Evolutionary conservation across 2,113 vertebrate species (phyloP).

Genomic region (Entomyzon cyanotis): DNA sequence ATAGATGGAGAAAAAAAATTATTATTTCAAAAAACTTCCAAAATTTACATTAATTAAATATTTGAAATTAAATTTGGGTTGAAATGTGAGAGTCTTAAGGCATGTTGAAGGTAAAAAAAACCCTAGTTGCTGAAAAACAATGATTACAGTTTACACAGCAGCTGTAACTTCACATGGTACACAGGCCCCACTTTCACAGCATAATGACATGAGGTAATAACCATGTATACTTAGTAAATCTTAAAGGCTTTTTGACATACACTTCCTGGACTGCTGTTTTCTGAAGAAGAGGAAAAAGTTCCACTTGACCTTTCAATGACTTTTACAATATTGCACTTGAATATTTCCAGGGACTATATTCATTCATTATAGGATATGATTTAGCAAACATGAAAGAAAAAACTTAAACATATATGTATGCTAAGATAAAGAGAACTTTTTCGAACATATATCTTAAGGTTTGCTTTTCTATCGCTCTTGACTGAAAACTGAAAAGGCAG

Average conservation of each 20-base stretch:
- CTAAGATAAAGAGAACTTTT: background rate
- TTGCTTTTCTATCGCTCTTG: background rate
- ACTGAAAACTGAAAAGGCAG: background rate
- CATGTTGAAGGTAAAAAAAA: background rate
- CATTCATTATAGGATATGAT: background rate
- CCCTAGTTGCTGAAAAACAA: background rate
- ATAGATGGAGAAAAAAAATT: accelerated
- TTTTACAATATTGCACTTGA: background rate
- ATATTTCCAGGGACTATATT: background rate
- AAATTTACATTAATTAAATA: background rate
- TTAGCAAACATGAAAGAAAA: background rate
- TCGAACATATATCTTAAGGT: background rate
- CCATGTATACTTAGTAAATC: background rate
- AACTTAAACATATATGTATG: background rate
- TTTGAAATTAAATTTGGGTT: background rate
- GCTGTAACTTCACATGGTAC: background rate
- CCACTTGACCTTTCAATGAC: background rate
- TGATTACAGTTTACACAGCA: background rate
- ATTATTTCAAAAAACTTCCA: background rate
- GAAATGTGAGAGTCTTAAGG: background rate
- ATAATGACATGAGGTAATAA: background rate
- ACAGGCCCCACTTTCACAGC: background rate
- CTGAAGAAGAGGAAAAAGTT: background rate
- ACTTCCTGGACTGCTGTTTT: background rate
- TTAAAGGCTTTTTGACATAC: background rate